Conservation (phyloP, 2,113 vertebrate genomes). For the Pantherophis guttatus region DNA sequence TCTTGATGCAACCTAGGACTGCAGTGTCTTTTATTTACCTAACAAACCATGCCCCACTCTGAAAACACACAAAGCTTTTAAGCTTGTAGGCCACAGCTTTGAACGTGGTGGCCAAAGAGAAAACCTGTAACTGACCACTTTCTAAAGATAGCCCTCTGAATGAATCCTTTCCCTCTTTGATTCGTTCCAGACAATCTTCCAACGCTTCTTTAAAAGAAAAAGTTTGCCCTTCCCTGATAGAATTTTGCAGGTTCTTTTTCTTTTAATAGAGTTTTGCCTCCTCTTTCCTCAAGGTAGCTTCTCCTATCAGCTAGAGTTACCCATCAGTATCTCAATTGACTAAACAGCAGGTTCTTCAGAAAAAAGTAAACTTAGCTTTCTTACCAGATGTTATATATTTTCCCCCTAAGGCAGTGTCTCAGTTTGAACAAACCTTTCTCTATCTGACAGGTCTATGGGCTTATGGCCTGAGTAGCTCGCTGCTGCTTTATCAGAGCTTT, state of each 20-base stretch:
- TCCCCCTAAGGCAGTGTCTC: neutral
- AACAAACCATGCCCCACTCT: neutral
- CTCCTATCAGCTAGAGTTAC: constrained; percentile 22
- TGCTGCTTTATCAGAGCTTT: neutral
- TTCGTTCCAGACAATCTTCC: neutral
- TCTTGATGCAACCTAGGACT: neutral
- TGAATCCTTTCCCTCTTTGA: neutral
- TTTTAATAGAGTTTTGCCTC: neutral
- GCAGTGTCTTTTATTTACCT: neutral
- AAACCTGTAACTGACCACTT: neutral
- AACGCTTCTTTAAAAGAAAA: constrained; percentile 11
- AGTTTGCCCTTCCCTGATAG: constrained; percentile 15
- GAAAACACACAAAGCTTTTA: neutral
- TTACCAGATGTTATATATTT: neutral
- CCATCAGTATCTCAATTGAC: constrained; percentile 29
- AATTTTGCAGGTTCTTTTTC: constrained; percentile 11
- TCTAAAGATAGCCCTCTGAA: neutral
- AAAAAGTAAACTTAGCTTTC: constrained; percentile 22
- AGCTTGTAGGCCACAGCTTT: neutral
- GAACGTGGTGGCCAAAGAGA: neutral
- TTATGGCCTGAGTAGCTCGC: neutral
- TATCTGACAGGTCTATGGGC: neutral
- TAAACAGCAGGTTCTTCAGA: neutral
- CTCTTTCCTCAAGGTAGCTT: constrained; percentile 37
- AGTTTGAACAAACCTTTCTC: neutral